Evolutionary conservation across 2,113 vertebrate species (phyloP).

Genomic region (Cynocephalus volans): DNA sequence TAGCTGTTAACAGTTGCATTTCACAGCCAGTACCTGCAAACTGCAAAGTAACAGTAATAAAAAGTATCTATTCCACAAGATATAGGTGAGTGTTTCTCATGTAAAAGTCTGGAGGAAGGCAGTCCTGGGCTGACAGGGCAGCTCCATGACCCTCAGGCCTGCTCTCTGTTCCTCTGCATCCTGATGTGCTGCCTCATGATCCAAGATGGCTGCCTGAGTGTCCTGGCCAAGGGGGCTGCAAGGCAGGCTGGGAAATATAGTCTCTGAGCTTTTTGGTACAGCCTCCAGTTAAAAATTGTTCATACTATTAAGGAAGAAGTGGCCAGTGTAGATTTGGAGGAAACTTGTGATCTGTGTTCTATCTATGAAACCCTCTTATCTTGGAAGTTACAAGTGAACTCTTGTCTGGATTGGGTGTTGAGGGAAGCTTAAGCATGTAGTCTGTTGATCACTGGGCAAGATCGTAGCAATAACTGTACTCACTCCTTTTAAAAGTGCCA

Average conservation of each 20-base stretch:
- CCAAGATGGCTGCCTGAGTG: background rate
- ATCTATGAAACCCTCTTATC: background rate
- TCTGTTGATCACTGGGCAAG: background rate
- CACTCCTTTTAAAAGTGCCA: background rate
- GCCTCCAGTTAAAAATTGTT: background rate
- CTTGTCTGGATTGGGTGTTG: background rate
- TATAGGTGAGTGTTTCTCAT: background rate
- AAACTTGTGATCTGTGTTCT: background rate
- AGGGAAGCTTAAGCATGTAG: background rate
- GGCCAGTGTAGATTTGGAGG: background rate
- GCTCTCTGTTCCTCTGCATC: too few species aligned
- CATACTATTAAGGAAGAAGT: background rate
- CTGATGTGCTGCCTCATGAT: background rate
- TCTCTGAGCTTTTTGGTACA: background rate
- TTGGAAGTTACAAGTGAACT: background rate
- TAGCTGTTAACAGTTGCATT: background rate
- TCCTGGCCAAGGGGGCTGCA: background rate
- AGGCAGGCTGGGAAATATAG: background rate
- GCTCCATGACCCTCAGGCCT: background rate
- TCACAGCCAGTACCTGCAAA: too few species aligned
- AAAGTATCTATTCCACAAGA: too few species aligned
- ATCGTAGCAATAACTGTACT: background rate
- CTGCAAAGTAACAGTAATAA: background rate
- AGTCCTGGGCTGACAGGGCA: background rate
- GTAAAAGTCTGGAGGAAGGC: too few species aligned